Conservation (phyloP, 1,140 invertebrate genomes). For the Lasioglossum albipes region DNA sequence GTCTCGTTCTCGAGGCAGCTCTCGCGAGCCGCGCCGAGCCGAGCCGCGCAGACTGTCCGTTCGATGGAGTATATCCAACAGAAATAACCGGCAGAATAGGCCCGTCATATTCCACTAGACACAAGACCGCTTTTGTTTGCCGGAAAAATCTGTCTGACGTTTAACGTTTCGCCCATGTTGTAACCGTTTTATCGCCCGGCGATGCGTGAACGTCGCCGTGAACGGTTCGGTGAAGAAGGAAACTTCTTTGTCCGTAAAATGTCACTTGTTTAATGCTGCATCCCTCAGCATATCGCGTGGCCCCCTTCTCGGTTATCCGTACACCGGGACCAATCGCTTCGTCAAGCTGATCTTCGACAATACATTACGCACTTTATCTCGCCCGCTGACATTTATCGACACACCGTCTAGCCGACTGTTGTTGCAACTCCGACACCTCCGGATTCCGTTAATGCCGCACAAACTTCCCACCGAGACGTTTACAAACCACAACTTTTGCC, state of each 20-base stretch:
- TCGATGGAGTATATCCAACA: too few relatives aligned
- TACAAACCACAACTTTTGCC: not conserved
- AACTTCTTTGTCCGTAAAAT: constrained; percentile 34
- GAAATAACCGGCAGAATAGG: not conserved
- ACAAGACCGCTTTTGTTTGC: not conserved
- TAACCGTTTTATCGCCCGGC: constrained; percentile 28
- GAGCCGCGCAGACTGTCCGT: too few relatives aligned
- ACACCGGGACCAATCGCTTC: constrained; percentile 54
- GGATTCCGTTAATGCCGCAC: not conserved
- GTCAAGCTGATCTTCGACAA: constrained; percentile 49
- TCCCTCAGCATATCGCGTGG: constrained; percentile 5
- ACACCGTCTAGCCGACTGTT: constrained; percentile 1
- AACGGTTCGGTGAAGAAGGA: not conserved
- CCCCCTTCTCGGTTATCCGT: constrained; percentile 40
- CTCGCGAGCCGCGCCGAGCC: too few relatives aligned
- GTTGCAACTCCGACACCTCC: not conserved
- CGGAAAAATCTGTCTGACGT: constrained; percentile 12
- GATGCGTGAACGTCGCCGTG: constrained; percentile 8
- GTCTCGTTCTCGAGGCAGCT: too few relatives aligned
- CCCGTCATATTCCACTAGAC: constrained; percentile 5
- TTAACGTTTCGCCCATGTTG: not conserved
- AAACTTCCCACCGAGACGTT: not conserved
- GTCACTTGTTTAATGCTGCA: constrained; percentile 31
- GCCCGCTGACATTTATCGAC: constrained; percentile 43
- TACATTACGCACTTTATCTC: constrained; percentile 50